Evolutionary conservation across 2,113 vertebrate species (phyloP).

Genomic region (Xenopus laevis): DNA sequence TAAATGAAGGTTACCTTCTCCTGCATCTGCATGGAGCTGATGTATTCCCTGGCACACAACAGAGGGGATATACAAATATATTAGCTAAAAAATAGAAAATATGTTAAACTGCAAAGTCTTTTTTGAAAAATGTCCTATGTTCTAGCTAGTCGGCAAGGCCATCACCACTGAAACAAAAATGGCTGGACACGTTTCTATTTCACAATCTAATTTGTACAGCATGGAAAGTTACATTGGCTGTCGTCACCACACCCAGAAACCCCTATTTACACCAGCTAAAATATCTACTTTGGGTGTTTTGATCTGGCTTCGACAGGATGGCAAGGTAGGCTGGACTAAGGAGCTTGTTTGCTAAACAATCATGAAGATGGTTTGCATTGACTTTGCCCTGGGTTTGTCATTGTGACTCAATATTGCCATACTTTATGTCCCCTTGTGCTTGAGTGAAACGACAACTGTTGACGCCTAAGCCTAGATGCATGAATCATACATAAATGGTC

Average conservation of each 20-base stretch:
- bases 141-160: too few relatives aligned
- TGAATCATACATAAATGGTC: conserved; percentile 4
- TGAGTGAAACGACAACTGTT: conserved; percentile 10
- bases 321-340: background rate
- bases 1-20: too few relatives aligned
- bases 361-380: conserved; percentile 3
- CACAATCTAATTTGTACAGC: background rate
- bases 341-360: background rate
- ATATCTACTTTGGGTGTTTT: background rate
- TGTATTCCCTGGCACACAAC: too few relatives aligned
- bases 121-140: too few relatives aligned
- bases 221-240: background rate
- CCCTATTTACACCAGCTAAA: background rate
- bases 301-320: background rate
- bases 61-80: too few relatives aligned
- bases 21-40: too few relatives aligned
- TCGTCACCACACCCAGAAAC: background rate
- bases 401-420: conserved; percentile 14
- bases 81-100: too few relatives aligned
- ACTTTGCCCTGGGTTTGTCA: conserved; percentile 6
- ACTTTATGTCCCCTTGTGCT: conserved; percentile 24
- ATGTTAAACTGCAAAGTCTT: too few relatives aligned
- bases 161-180: background rate
- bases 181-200: background rate
- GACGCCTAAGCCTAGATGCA: background rate